Base-by-base conservation (phyloP, 1,140 invertebrate genomes). In the Papilio polyxenes region DNA sequence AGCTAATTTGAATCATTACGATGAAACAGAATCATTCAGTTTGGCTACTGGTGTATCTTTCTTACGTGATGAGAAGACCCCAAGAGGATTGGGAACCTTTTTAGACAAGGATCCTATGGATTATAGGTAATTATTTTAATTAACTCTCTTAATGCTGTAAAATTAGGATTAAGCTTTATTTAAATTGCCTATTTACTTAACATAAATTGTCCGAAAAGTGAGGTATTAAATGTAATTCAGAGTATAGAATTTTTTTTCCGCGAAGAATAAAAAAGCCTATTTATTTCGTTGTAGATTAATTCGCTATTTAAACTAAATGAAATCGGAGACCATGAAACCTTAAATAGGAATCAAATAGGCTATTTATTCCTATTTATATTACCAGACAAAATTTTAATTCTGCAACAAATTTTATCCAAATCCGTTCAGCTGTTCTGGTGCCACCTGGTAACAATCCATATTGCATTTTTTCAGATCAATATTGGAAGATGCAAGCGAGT, bases 101-200 rank as follows among this genome's bases (percentile, higher is more conserved):
- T 92, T 96, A 77, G 96, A 97, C 85, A 96, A 96, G 80, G 96
- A 97, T 93, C 96, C 97, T 0, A 96, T 96, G 85, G 96, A 97
- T 94, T 96, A 97, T 79, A 95, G 96, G 92, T 96, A 95, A 40
- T 40, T 53, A 59, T 49, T 49, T 20, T 76, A 20, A 75, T 49
- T 53, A 37, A 48, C 15, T 81, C 23, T 31, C 23, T 69, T 81
- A 62, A 59, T n/a, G 6, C 56, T n/a, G 15, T 59, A 9, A 20
- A 13, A 53, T 9, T 8, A 59, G n/a, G n/a, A 59, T 9, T 59
- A 8, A 7, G 0, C 8, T 59, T 8, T 9, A 7, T 59, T 3
- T 3, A 59, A 59, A 59, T 59, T 59, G 17, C 5, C 9, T 59
- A 53, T 10, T 59, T 59, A 59, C 17, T n/a, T 59, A 13, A 51